Conservation (phyloP, 2,797 vertebrate genomes). For the Acanthiza pusilla region DNA sequence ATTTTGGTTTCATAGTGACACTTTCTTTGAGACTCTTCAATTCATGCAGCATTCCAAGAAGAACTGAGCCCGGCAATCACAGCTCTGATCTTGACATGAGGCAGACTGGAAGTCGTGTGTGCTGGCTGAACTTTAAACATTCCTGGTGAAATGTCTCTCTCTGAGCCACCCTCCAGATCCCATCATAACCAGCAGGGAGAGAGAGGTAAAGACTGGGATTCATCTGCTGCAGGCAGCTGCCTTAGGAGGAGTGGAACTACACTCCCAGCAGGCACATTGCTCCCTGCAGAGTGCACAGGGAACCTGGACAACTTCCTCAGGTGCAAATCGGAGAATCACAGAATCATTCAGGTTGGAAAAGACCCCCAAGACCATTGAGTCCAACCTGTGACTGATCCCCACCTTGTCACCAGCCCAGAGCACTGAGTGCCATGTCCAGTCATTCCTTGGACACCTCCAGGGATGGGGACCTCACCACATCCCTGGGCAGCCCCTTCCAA, state of each 20-base stretch:
- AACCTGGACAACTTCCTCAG: not conserved
- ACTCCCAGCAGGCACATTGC: not conserved
- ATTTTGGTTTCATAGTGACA: not conserved
- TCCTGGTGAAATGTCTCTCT: not conserved
- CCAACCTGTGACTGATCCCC: not conserved
- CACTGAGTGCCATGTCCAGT: fast-evolving
- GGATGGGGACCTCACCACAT: too few relatives aligned
- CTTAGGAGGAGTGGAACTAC: not conserved
- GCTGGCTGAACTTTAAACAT: not conserved
- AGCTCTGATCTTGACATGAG: not conserved
- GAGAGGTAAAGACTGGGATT: not conserved
- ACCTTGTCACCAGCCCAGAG: not conserved
- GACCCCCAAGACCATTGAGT: too few relatives aligned
- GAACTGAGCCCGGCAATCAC: not conserved
- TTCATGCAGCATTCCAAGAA: not conserved
- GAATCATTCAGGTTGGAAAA: not conserved
- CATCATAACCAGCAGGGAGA: not conserved
- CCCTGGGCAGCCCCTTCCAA: not conserved
- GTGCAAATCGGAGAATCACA: not conserved
- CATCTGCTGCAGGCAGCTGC: not conserved
- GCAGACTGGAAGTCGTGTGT: not conserved
- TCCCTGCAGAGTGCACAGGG: not conserved
- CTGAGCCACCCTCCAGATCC: not conserved
- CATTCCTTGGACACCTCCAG: not conserved
- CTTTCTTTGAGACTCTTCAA: not conserved